These are phyloP conservation scores for Platysteira castanea DNA, from an alignment of 2,113 vertebrate genomes.

Conservation along the genomic window DNA sequence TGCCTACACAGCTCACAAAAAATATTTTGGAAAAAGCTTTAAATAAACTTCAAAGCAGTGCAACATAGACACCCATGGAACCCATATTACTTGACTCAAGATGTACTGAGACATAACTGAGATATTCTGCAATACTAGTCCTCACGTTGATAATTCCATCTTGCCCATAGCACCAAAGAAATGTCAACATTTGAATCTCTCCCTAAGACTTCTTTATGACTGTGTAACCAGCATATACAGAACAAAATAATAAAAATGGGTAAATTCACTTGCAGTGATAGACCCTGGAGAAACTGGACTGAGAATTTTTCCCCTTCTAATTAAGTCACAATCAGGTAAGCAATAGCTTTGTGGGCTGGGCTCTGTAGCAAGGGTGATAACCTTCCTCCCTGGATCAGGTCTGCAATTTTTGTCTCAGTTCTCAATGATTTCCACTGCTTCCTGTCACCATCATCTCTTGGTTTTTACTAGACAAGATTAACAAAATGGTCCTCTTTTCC, in stretches of 20 bases:
- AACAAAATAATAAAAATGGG: background rate
- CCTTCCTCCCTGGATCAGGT: background rate
- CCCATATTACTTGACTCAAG: background rate
- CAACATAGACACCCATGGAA: background rate
- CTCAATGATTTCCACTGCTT: background rate
- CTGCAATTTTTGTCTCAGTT: background rate
- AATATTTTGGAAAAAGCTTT: background rate
- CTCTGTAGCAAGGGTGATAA: background rate
- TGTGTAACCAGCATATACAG: background rate
- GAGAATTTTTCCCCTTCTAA: background rate
- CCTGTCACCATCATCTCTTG: background rate
- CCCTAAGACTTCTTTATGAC: background rate
- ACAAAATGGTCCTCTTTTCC: background rate
- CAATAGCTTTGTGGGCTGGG: background rate
- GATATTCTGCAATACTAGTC: background rate
- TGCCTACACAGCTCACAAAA: background rate
- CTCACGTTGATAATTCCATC: background rate
- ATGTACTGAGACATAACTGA: background rate
- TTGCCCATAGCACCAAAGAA: background rate
- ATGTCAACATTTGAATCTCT: background rate
- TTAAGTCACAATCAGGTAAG: background rate
- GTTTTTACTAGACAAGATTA: background rate
- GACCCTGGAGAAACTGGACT: background rate
- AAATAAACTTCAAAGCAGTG: background rate
- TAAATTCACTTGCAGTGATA: background rate